Conservation (phyloP, 2,113 vertebrate genomes). For the Clarias gariepinus region DNA sequence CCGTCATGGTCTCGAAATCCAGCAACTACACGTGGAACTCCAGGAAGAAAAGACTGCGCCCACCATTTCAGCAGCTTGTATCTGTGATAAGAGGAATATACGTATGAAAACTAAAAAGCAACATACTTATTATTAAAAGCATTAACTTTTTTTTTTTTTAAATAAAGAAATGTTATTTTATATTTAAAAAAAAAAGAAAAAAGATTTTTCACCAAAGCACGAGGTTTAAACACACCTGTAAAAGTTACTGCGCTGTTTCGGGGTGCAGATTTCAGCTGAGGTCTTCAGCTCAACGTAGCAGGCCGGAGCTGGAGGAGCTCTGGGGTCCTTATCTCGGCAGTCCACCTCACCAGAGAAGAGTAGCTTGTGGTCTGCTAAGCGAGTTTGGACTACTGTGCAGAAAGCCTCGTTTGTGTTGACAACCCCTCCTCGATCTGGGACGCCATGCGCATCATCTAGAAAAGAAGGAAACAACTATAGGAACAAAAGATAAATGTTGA, state of each 20-base stretch:
- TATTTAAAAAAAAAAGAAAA: background rate
- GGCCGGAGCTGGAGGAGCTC: constrained; percentile 70
- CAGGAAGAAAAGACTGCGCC: constrained; percentile 89
- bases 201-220: background rate
- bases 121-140: background rate
- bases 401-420: constrained; percentile 91
- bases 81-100: constrained; percentile 60
- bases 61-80: constrained; percentile 92
- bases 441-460: constrained; percentile 72
- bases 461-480: background rate
- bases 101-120: background rate
- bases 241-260: constrained; percentile 83
- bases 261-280: constrained; percentile 82
- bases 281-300: constrained; percentile 91
- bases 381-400: constrained; percentile 87
- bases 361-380: constrained; percentile 78
- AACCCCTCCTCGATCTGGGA: constrained; percentile 76
- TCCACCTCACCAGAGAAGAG: constrained; percentile 90
- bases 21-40: constrained; percentile 82
- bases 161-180: too few species aligned
- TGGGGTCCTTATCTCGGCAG: constrained; percentile 74
- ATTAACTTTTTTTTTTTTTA: background rate
- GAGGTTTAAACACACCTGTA: constrained; percentile 73
- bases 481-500: background rate
- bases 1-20: constrained; percentile 85